Percentiles rank a stretch among this genome's conserved stretches.
Evolutionary conservation across 2,797 vertebrate species (phyloP).

Genomic region (Clarias fuscus): DNA sequence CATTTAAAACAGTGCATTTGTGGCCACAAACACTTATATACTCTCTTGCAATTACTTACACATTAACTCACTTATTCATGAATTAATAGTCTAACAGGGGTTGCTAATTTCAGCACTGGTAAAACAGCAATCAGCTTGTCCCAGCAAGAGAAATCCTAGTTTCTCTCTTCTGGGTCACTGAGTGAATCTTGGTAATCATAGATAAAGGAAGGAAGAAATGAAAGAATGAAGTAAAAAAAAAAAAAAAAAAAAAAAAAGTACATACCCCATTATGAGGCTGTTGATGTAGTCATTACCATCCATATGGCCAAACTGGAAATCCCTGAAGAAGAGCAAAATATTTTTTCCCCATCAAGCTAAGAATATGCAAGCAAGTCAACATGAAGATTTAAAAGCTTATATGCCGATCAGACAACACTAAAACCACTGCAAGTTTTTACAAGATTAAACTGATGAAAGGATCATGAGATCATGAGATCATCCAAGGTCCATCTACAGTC

Average conservation of each 20-base stretch:
- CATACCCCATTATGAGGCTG: slow-evolving; percentile 98
- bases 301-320: slow-evolving; percentile 98
- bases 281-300: slow-evolving; percentile 98
- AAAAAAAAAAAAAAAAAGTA: slow-evolving; percentile 51
- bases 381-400: background rate
- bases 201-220: background rate
- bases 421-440: no score
- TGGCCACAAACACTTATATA: background rate
- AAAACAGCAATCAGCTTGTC: background rate
- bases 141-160: background rate
- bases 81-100: background rate
- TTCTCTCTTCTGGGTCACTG: background rate
- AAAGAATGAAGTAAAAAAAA: background rate
- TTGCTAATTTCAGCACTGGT: background rate
- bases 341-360: background rate
- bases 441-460: no score
- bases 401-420: no score
- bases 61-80: background rate
- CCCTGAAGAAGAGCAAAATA: slow-evolving; percentile 59
- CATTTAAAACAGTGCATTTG: background rate
- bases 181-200: slow-evolving; percentile 17
- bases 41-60: background rate
- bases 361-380: background rate
- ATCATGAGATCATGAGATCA: no score
- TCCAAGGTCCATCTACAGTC: no score